These are phyloP conservation scores for Upupa epops DNA, from an alignment of 2,113 vertebrate genomes.

Conservation along the genomic window DNA sequence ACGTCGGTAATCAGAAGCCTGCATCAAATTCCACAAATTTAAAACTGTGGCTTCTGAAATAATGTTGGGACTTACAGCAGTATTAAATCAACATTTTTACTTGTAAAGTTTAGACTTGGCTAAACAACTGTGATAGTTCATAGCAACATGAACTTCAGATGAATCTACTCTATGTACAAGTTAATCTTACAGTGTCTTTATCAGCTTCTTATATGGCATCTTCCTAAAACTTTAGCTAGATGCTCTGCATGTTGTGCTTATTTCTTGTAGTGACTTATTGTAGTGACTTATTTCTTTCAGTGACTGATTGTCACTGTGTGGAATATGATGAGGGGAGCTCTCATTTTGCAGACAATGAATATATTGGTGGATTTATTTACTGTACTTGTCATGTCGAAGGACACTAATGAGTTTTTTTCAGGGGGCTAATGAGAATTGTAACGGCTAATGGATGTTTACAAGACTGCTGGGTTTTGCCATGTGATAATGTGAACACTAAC, in stretches of 20 bases:
- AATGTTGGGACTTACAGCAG: conserved; percentile 33
- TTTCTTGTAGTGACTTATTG: too few species aligned
- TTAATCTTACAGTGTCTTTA: conserved; percentile 76
- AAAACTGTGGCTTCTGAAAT: conserved; percentile 34
- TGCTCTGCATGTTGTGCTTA: conserved; percentile 48
- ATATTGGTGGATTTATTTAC: conserved; percentile 93
- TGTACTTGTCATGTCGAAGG: conserved; percentile 87
- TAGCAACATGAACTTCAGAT: conserved; percentile 81
- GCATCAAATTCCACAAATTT: neutral
- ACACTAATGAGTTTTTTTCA: conserved; percentile 92
- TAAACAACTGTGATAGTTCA: conserved; percentile 76
- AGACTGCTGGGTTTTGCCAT: conserved; percentile 68
- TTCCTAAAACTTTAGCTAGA: conserved; percentile 32
- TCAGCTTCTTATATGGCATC: conserved; percentile 58
- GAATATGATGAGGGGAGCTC: conserved; percentile 64
- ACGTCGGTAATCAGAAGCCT: neutral
- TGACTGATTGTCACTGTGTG: conserved; percentile 58
- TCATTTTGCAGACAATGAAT: conserved; percentile 83
- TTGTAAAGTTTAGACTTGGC: conserved; percentile 62
- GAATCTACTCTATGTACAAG: conserved; percentile 81
- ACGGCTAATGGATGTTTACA: conserved; percentile 92
- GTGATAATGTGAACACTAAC: conserved; percentile 68
- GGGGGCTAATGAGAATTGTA: conserved; percentile 90
- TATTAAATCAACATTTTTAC: conserved; percentile 63
- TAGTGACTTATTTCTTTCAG: too few species aligned